Percentiles rank a stretch among this genome's conserved stretches.
Evolutionary conservation across 2,113 vertebrate species (phyloP).

Genomic region (Pimephales promelas): DNA sequence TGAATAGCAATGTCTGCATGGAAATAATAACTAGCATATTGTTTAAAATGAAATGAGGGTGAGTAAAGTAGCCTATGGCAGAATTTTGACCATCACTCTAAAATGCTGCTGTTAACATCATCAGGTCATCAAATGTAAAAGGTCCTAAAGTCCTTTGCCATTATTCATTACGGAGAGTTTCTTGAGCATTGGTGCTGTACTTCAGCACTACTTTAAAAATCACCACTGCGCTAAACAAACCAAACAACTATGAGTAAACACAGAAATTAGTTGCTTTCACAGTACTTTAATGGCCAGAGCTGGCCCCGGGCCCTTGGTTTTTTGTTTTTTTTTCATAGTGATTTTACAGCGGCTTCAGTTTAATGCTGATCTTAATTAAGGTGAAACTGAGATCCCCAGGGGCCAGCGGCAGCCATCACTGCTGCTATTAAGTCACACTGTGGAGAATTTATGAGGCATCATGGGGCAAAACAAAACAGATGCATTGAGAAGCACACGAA

Average conservation of each 20-base stretch:
- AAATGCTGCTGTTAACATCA: neutral
- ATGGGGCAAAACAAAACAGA: slow-evolving; percentile 37
- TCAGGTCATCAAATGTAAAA: neutral
- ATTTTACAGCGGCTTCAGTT: slow-evolving; percentile 9
- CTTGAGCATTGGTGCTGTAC: neutral
- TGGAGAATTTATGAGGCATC: slow-evolving; percentile 34
- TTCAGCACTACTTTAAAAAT: neutral
- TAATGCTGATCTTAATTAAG: slow-evolving; percentile 46
- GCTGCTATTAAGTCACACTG: slow-evolving; percentile 41
- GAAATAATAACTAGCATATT: neutral
- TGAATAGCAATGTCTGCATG: neutral
- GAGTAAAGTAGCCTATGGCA: neutral
- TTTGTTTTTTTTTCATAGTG: neutral
- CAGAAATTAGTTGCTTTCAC: neutral
- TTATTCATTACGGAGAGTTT: neutral
- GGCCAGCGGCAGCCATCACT: slow-evolving; percentile 29
- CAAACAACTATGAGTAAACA: slow-evolving; percentile 45
- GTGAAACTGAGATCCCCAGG: slow-evolving; percentile 28
- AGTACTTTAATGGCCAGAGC: slow-evolving; percentile 30
- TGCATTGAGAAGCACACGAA: slow-evolving; percentile 7
- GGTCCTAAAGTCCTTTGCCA: neutral
- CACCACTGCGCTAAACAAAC: neutral
- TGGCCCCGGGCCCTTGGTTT: neutral
- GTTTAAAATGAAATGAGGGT: neutral
- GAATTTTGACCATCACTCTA: neutral